Conservation (phyloP, 2,888 invertebrate species). For the Heptascelio sp. region DNA sequence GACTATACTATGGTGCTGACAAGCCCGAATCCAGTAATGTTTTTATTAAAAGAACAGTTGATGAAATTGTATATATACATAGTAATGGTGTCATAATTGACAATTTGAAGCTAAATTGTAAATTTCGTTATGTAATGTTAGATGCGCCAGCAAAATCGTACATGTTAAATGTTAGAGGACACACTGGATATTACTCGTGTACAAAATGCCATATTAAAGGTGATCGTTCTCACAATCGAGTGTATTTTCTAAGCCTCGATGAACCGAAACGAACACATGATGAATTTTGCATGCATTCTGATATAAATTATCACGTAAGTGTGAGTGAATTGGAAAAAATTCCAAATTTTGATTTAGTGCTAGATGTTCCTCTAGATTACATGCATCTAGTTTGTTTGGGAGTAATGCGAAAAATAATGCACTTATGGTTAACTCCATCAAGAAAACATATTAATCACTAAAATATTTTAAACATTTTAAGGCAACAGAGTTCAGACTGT, state of each 20-base stretch:
- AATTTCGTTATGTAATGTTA: constrained; percentile 52
- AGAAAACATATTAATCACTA: constrained; percentile 23
- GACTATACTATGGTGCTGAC: constrained; percentile 56
- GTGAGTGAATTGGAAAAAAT: constrained; percentile 64
- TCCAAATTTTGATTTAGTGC: constrained; percentile 67
- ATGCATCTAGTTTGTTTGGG: constrained; percentile 26
- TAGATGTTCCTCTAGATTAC: constrained; percentile 65
- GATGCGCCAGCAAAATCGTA: constrained; percentile 68
- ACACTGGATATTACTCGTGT: constrained; percentile 66
- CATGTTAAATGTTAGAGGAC: constrained; percentile 66
- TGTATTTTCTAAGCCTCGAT: constrained; percentile 57
- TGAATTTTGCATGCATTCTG: constrained; percentile 26
- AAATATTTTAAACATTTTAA: constrained; percentile 40
- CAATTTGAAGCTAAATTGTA: constrained; percentile 23
- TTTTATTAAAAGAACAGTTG: constrained; percentile 53
- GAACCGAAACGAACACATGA: constrained; percentile 12
- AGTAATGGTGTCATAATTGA: constrained; percentile 45
- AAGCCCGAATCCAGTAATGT: constrained; percentile 50
- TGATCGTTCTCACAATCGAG: constrained; percentile 30
- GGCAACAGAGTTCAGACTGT: constrained; percentile 44
- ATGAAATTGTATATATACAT: constrained; percentile 48
- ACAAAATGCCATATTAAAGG: constrained; percentile 68
- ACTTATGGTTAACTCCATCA: constrained; percentile 24
- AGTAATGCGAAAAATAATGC: constrained; percentile 18
- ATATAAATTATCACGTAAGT: constrained; percentile 69